These are phyloP conservation scores for Halichoerus grypus DNA, from an alignment of 2,113 vertebrate genomes.

Conservation along the genomic window DNA sequence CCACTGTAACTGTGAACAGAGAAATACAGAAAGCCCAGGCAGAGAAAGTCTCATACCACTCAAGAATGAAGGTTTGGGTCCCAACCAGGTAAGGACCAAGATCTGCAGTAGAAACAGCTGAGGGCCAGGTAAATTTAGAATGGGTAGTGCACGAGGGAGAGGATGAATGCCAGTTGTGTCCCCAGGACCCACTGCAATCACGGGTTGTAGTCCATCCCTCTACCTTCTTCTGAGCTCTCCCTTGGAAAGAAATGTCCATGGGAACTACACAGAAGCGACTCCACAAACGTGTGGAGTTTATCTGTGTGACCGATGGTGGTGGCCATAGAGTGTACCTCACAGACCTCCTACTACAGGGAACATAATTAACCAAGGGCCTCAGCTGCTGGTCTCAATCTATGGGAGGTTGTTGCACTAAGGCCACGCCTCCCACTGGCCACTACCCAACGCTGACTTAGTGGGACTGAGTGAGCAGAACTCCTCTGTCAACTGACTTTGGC, in stretches of 20 bases:
- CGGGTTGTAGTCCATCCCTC: not conserved
- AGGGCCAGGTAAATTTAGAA: not conserved
- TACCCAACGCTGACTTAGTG: not conserved
- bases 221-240: not conserved
- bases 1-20: not conserved
- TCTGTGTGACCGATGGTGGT: not conserved
- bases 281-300: not conserved
- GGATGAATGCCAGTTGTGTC: not conserved
- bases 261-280: not conserved
- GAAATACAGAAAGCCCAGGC: not conserved
- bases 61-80: not conserved
- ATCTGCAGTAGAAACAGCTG: not conserved
- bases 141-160: not conserved
- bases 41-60: not conserved
- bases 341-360: not conserved
- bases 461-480: not conserved
- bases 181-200: not conserved
- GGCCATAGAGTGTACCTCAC: not conserved
- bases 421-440: not conserved
- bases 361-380: not conserved
- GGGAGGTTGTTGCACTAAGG: not conserved
- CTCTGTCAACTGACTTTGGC: not conserved
- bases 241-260: not conserved
- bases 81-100: not conserved
- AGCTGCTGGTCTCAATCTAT: not conserved